Conservation (phyloP, 2,113 vertebrate species). For the Nettapus auritus region DNA sequence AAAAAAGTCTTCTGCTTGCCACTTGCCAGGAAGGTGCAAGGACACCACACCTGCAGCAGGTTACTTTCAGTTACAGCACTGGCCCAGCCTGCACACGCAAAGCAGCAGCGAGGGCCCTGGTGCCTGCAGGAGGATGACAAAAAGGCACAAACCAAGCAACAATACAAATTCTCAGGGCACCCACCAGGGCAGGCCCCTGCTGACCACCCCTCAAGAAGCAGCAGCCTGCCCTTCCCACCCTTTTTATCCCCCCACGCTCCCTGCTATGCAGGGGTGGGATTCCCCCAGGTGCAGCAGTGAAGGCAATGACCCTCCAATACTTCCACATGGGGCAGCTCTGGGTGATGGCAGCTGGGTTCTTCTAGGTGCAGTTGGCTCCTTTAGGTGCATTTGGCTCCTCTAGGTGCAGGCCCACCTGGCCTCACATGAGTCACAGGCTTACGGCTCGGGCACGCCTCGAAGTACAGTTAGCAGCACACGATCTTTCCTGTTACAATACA, state of each 20-base stretch:
- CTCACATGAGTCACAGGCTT: too few species aligned
- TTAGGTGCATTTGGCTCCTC: too few species aligned
- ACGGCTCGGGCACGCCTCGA: not conserved
- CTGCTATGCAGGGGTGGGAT: not conserved
- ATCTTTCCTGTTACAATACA: not conserved
- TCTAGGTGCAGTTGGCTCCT: too few species aligned
- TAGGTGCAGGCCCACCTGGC: too few species aligned
- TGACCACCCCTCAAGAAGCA: too few species aligned
- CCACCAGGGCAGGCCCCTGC: too few species aligned
- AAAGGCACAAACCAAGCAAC: accelerated
- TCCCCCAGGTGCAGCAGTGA: not conserved
- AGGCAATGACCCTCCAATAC: accelerated
- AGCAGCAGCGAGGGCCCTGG: accelerated
- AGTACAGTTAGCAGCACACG: not conserved
- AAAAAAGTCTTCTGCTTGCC: not conserved
- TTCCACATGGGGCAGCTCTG: too few species aligned
- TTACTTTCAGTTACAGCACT: accelerated
- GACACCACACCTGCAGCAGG: accelerated
- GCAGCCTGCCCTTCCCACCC: not conserved
- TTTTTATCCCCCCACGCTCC: not conserved
- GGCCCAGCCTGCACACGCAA: accelerated
- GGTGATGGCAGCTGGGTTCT: too few species aligned
- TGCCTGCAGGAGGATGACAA: not conserved
- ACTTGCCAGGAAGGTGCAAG: not conserved
- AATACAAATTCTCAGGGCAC: accelerated